A percentile compares a stretch with the other conserved stretches of the same genome.
Conservation (phyloP, 2,888 invertebrate species). For the Apeira syringaria region DNA sequence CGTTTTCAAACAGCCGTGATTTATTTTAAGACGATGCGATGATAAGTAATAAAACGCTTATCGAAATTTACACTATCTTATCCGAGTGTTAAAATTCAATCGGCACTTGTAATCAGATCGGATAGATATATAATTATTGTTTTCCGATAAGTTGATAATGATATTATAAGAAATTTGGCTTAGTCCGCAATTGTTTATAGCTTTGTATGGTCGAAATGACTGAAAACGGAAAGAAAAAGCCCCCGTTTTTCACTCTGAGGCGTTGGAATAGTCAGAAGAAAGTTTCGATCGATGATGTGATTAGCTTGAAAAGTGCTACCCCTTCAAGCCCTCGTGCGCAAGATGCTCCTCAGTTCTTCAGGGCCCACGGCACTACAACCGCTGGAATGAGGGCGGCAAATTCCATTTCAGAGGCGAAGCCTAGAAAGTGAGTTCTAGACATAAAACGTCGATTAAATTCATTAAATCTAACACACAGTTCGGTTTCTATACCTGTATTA, state of each 20-base stretch:
- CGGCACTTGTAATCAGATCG: conserved; percentile 15
- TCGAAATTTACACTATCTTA: conserved; percentile 22
- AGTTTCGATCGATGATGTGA: conserved; percentile 32
- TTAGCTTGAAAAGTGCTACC: conserved; percentile 11
- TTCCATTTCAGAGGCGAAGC: conserved; percentile 45
- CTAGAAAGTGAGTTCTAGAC: conserved; percentile 54
- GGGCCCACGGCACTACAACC: conserved; percentile 28
- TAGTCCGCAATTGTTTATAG: conserved; percentile 31
- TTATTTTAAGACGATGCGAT: conserved; percentile 6
- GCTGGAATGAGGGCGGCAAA: conserved; percentile 33
- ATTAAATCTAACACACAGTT: conserved; percentile 28
- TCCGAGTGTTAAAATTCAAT: conserved; percentile 23
- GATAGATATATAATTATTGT: conserved; percentile 21
- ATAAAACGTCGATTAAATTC: conserved; percentile 32
- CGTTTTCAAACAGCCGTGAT: conserved; percentile 14
- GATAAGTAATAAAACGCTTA: conserved; percentile 6
- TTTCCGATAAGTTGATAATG: conserved; percentile 25
- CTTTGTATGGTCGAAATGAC: conserved; percentile 51
- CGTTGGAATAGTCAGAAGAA: conserved; percentile 56
- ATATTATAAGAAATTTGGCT: conserved; percentile 27
- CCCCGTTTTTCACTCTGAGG: conserved; percentile 61
- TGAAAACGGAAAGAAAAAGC: conserved; percentile 66
- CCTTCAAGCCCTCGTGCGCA: conserved; percentile 14
- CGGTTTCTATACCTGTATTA: conserved; percentile 3
- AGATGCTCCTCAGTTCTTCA: conserved; percentile 29